Conservation (phyloP, 2,888 invertebrate genomes). For the Caenorhabditis sp. region DNA sequence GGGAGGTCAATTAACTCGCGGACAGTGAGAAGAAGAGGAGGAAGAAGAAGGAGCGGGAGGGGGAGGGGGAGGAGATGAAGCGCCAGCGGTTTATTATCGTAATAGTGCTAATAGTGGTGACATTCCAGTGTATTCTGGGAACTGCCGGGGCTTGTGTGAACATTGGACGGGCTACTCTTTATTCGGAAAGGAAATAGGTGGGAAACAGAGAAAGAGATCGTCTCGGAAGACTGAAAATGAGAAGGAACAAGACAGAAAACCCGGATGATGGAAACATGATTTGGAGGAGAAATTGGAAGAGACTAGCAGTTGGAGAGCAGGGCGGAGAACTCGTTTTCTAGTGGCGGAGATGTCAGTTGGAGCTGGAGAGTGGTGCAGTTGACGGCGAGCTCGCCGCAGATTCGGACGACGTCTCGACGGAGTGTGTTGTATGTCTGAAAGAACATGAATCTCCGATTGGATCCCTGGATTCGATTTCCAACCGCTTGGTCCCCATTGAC, state of each 20-base stretch:
- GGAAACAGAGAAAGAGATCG: constrained; percentile 18
- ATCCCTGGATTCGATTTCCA: too few species aligned
- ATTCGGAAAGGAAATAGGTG: constrained; percentile 16
- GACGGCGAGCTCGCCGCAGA: constrained; percentile 70
- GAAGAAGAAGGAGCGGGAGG: background rate
- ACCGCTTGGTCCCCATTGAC: constrained; percentile 51
- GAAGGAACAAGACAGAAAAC: constrained; percentile 7
- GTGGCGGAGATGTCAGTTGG: constrained; percentile 51
- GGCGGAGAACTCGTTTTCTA: constrained; percentile 59
- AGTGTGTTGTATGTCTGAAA: constrained; percentile 69
- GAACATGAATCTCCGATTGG: background rate
- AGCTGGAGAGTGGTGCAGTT: constrained; percentile 69
- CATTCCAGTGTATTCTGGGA: constrained; percentile 29
- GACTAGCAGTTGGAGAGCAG: constrained; percentile 59
- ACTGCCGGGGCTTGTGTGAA: constrained; percentile 45
- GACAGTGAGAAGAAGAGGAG: background rate
- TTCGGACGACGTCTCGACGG: constrained; percentile 72
- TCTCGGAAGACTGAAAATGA: constrained; percentile 29
- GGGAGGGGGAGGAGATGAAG: constrained; percentile 1
- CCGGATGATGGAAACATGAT: constrained; percentile 1
- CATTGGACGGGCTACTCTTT: constrained; percentile 31
- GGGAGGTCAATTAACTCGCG: constrained; percentile 52
- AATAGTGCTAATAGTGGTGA: constrained; percentile 50
- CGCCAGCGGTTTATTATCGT: constrained; percentile 57
- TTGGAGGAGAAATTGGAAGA: background rate